Base-by-base conservation (phyloP, 2,113 vertebrate genomes). In the Neoarius graeffei region DNA sequence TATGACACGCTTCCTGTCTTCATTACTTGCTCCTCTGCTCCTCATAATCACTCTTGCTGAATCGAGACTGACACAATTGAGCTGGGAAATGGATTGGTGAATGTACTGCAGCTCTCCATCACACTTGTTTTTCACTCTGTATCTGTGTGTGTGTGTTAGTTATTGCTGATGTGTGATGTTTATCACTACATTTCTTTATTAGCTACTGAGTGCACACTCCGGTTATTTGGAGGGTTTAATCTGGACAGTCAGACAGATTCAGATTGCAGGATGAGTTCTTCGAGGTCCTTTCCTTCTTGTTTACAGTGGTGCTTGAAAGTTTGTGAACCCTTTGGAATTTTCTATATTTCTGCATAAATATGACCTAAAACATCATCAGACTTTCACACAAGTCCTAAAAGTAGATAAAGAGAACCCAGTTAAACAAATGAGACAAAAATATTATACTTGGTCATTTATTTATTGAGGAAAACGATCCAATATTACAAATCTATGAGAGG, bases 41-140 rank as follows among this genome's bases (percentile, higher is more conserved):
- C 84, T 87, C 59, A n/a, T 86, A 86, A 88, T 88, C 88, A 60
- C 54, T 67, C 62, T 88, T 83, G 20, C 54, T 80, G 79, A 85
- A 86, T 84, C 86, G 84, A 86, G 84, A 66, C 88, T 84, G 81
- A 89, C 69, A 73, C 79, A 88, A 66, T 84, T 83, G 84, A 86
- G 88, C 81, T 77, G 83, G 80, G 84, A 87, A 86, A 88, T 81
- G 84, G 86, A 91, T 90, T 87, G 87, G 62, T 52, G 23, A 66
- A 73, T 30, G 27, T 57, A 59, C 17, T 86, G 86, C 73, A 76
- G 74, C 74, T 89, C 62, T 88, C 84, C 85, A 88, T 85, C 83
- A 66, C 60, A 82, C 64, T 86, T 67, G 50, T 64, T 42, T 84
- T 50, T 77, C 67, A 30, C 74, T 83, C 76, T 20, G 56, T 81